Percentiles rank a stretch among this genome's conserved stretches.
These are phyloP conservation scores for Tineola bisselliella DNA, from an alignment of 2,888 invertebrate species.

Conservation along the genomic window DNA sequence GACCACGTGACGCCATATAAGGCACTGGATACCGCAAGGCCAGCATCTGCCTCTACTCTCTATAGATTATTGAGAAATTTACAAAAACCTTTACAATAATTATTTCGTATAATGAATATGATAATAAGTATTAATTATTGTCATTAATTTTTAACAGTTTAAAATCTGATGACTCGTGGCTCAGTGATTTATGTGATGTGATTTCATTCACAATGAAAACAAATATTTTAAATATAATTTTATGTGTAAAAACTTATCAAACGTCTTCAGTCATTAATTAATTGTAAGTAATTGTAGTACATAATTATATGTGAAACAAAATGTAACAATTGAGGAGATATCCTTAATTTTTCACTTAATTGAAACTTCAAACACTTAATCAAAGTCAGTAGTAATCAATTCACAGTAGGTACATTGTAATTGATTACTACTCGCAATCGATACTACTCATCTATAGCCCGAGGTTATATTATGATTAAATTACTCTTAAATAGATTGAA, in stretches of 20 bases:
- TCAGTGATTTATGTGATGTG: no score
- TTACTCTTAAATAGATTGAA: neutral
- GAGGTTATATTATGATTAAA: neutral
- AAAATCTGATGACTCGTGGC: no score
- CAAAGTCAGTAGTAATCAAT: neutral
- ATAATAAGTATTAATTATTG: no score
- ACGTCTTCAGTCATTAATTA: no score
- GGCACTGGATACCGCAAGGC: constrained; percentile 43
- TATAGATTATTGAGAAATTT: neutral
- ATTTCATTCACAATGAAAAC: no score
- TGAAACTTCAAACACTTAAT: neutral
- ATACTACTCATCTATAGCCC: neutral
- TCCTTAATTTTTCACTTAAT: neutral
- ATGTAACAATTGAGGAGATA: no score
- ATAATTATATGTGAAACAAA: no score
- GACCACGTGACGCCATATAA: constrained; percentile 52
- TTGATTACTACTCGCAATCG: neutral
- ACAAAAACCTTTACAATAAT: neutral
- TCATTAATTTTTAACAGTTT: no score
- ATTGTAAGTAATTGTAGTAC: no score
- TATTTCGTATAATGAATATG: neutral
- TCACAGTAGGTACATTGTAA: neutral
- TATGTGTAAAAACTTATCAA: no score
- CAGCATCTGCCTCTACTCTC: constrained; percentile 21
- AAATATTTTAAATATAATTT: no score